These are phyloP conservation scores for Nylanderia fulva DNA, from an alignment of 1,140 invertebrate genomes.

Conservation along the genomic window DNA sequence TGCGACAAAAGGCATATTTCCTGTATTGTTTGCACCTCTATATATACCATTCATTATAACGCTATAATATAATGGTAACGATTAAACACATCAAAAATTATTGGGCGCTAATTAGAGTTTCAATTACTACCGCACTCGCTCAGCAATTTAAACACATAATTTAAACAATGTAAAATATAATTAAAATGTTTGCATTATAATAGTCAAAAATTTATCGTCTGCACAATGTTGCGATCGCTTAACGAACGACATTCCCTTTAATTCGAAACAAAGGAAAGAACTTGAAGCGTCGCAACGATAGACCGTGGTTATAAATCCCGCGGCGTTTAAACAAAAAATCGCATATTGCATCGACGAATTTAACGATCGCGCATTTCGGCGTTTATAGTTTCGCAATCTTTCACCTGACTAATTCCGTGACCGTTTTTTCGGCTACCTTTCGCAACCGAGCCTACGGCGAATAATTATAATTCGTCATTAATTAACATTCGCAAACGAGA, in stretches of 20 bases:
- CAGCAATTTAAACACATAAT: conserved; percentile 34
- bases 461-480: conserved; percentile 77
- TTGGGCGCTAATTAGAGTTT: conserved; percentile 43
- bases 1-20: not conserved
- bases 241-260: not conserved
- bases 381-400: conserved; percentile 59
- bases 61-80: conserved; percentile 42
- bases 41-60: not conserved
- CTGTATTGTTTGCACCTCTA: not conserved
- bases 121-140: conserved; percentile 25
- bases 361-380: conserved; percentile 46
- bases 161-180: conserved; percentile 42
- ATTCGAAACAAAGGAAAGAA: conserved; percentile 13
- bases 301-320: conserved; percentile 20
- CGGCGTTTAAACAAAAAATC: conserved; percentile 29
- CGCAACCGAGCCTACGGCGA: conserved; percentile 6
- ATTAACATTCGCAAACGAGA: conserved; percentile 74
- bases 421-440: conserved; percentile 33
- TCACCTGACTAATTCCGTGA: conserved; percentile 32
- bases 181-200: conserved; percentile 41
- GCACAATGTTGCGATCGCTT: not conserved
- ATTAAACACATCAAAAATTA: conserved; percentile 61
- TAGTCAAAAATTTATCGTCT: conserved; percentile 12
- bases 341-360: conserved; percentile 52
- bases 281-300: not conserved